Conservation (phyloP, 2,888 invertebrate genomes). For the Stenodema calcarata region DNA sequence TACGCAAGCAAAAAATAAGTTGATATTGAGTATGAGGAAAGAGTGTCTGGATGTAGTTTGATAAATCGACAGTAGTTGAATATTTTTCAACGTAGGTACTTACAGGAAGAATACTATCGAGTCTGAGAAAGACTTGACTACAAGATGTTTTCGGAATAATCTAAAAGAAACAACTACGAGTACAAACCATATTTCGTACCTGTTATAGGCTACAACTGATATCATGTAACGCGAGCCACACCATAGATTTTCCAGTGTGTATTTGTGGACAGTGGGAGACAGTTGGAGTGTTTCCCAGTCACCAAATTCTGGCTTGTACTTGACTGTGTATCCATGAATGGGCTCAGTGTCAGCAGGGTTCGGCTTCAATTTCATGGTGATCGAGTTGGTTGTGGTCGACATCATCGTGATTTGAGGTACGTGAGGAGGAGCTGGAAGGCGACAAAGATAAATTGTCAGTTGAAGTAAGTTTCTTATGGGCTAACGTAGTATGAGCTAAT, state of each 20-base stretch:
- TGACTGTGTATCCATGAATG: slow-evolving; percentile 89
- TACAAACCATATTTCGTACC: slow-evolving; percentile 65
- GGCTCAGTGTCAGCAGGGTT: slow-evolving; percentile 82
- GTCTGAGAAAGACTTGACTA: not conserved
- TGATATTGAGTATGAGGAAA: too few species aligned
- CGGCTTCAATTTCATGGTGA: slow-evolving; percentile 75
- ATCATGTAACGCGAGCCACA: slow-evolving; percentile 94
- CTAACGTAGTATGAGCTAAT: too few species aligned
- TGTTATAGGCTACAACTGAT: slow-evolving; percentile 90
- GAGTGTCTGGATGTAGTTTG: too few species aligned
- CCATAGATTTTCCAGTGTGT: slow-evolving; percentile 84
- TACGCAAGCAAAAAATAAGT: too few species aligned
- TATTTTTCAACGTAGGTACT: too few species aligned
- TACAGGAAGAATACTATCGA: not conserved
- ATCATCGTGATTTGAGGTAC: slow-evolving; percentile 77
- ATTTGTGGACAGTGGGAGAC: slow-evolving; percentile 78
- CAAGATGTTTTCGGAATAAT: not conserved
- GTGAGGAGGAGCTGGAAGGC: slow-evolving; percentile 72
- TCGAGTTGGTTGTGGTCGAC: slow-evolving; percentile 76
- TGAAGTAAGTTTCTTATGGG: too few species aligned
- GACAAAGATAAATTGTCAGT: too few species aligned
- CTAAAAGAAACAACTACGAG: not conserved
- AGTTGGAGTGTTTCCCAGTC: slow-evolving; percentile 86
- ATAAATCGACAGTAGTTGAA: too few species aligned
- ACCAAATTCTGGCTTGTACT: slow-evolving; percentile 93